Evolutionary conservation across 1,140 invertebrate genomes (phyloP), one percentile per base, ranked within the genome.

Genomic region (Littorina saxatilis): DNA sequence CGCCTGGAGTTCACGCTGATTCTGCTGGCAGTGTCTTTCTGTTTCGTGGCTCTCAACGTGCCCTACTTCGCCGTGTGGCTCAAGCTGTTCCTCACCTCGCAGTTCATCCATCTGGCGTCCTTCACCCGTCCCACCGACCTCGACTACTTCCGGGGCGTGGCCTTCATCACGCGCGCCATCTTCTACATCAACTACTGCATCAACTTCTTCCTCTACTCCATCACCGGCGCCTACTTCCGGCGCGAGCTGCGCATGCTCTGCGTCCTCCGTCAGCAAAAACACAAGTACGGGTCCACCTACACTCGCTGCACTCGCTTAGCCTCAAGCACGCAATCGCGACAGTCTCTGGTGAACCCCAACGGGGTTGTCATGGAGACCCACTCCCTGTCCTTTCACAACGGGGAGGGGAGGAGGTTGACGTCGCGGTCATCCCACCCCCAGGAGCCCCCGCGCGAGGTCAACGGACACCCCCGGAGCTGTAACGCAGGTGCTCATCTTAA

Each of bases 171-270:
- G 52, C 50, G 75, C 27, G 75, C 75, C 50, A 37, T 77, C 52
- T 77, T 77, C 37, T 77, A 77, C 75, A 40, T 77, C 75, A 77
- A 77, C 75, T 77, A 77, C 74, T 89, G 88, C 40, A 85, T 89
- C 17, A 91, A 91, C 81, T 91, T 91, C 76, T 91, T 91, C 74
- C 85, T 91, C n/a, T 91, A 91, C 80, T 87, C 87, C 83, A 78
- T 91, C 15, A 91, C 88, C 0, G 90, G 90, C 0, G 85, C 89
- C 61, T 84, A 81, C 55, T 84, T 84, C 78, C 61, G 83, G n/a
- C 61, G 75, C 3, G 74, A 81, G 39, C 74, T 84, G 74, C 75
- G 76, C 23, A 66, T 68, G 47, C 39, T 84, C 50, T 81, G 81
- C 58, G 27, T 70, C 23, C 55, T 68, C 50, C 55, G 52, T 1